These are phyloP conservation scores for Watersipora subatra DNA, from an alignment of 1,140 invertebrate genomes.

Conservation along the genomic window DNA sequence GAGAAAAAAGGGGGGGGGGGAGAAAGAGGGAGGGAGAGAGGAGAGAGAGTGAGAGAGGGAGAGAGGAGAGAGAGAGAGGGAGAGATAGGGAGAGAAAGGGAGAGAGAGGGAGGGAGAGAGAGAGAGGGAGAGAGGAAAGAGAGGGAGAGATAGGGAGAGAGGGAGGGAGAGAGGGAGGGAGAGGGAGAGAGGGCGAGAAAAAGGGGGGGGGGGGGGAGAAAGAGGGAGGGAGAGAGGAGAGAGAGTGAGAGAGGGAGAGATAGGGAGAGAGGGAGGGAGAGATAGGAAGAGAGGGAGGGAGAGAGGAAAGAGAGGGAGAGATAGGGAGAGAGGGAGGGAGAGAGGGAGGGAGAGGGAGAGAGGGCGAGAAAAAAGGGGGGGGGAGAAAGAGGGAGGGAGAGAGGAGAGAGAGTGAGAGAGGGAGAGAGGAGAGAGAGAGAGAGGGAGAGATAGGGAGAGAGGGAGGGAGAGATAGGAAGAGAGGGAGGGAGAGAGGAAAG, in stretches of 20 bases:
- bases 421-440: background rate
- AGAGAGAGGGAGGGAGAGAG: slow-evolving; percentile 15
- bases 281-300: background rate
- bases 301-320: background rate
- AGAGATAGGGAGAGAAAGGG: too few relatives aligned
- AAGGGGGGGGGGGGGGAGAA: background rate
- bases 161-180: slow-evolving; percentile 2
- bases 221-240: background rate
- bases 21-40: slow-evolving; percentile 12
- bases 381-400: background rate
- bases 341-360: background rate
- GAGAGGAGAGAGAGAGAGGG: too few relatives aligned
- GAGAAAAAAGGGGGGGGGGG: slow-evolving; percentile 16
- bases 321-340: too few relatives aligned
- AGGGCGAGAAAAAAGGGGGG: background rate
- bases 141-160: too few relatives aligned
- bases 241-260: too few relatives aligned
- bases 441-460: too few relatives aligned
- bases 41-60: too few relatives aligned
- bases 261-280: too few relatives aligned
- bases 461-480: too few relatives aligned
- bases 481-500: background rate
- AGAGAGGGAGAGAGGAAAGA: slow-evolving; percentile 16
- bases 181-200: background rate
- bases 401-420: background rate